Conservation (phyloP, 2,113 vertebrate species). For the Condylura cristata region DNA sequence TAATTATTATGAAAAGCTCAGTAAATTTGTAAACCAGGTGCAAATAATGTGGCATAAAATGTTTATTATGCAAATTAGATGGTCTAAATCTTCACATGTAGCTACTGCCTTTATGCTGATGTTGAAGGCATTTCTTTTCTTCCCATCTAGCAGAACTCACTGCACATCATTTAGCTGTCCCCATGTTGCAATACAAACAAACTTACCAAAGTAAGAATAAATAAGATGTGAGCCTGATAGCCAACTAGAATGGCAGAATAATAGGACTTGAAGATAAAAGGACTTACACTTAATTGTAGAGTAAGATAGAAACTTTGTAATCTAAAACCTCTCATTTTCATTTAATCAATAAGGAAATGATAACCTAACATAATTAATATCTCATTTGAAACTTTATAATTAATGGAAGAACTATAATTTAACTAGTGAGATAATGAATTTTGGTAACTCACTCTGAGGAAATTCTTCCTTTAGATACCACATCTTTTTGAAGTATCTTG, state of each 20-base stretch:
- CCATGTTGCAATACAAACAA: background rate
- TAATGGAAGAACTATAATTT: background rate
- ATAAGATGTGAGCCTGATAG: background rate
- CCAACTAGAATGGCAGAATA: background rate
- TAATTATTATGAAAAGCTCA: slow-evolving; percentile 77
- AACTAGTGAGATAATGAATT: background rate
- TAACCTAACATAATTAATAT: background rate
- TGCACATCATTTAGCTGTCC: slow-evolving; percentile 63
- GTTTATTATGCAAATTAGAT: slow-evolving; percentile 83
- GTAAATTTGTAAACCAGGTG: slow-evolving; percentile 81
- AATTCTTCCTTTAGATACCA: background rate
- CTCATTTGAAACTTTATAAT: background rate
- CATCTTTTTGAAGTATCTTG: background rate
- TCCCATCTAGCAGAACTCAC: slow-evolving; percentile 7
- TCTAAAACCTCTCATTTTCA: background rate
- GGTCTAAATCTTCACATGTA: slow-evolving; percentile 75
- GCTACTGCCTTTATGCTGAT: slow-evolving; percentile 70
- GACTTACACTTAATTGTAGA: background rate
- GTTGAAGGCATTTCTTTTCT: slow-evolving; percentile 55
- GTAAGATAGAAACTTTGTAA: background rate
- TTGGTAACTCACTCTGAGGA: too few species aligned
- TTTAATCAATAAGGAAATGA: too few species aligned
- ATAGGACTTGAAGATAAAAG: background rate
- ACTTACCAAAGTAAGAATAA: background rate
- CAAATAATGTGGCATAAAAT: slow-evolving; percentile 79